These are phyloP conservation scores for Halictus rubicundus DNA, from an alignment of 1,140 invertebrate species.

Conservation along the genomic window DNA sequence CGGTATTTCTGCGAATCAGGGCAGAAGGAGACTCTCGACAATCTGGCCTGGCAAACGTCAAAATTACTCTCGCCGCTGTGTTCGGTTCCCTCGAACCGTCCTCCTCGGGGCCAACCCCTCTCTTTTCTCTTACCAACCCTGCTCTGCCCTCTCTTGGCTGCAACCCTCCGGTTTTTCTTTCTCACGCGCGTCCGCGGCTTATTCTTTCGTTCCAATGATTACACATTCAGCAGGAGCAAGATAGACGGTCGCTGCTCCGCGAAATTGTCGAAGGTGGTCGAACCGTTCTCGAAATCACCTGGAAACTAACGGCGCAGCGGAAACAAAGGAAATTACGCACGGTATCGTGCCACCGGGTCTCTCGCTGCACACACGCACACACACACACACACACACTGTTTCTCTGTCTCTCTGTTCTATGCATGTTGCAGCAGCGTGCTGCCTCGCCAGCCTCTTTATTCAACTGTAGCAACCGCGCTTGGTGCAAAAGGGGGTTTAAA, in stretches of 20 bases:
- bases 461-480: conserved; percentile 3
- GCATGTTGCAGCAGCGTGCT: no score
- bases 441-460: conserved; percentile 39
- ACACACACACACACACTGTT: neutral
- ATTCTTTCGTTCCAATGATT: conserved; percentile 51
- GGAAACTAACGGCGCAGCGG: conserved; percentile 54
- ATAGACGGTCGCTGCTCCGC: conserved; percentile 25
- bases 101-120: neutral
- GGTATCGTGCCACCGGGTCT: conserved; percentile 30
- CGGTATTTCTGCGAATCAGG: conserved; percentile 28
- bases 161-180: neutral
- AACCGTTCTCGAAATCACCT: conserved; percentile 56
- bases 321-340: conserved; percentile 66
- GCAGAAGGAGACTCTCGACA: neutral
- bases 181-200: neutral
- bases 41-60: conserved; percentile 16
- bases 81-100: neutral
- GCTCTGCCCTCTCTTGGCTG: neutral
- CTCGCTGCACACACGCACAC: neutral
- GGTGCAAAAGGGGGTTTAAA: neutral
- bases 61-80: conserved; percentile 31
- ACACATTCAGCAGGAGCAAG: conserved; percentile 33
- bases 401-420: neutral
- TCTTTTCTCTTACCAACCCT: neutral
- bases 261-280: conserved; percentile 60